Percentiles rank a stretch among this genome's conserved stretches.
Evolutionary conservation across 2,113 vertebrate species (phyloP).

Genomic region (Erythrocebus patas): DNA sequence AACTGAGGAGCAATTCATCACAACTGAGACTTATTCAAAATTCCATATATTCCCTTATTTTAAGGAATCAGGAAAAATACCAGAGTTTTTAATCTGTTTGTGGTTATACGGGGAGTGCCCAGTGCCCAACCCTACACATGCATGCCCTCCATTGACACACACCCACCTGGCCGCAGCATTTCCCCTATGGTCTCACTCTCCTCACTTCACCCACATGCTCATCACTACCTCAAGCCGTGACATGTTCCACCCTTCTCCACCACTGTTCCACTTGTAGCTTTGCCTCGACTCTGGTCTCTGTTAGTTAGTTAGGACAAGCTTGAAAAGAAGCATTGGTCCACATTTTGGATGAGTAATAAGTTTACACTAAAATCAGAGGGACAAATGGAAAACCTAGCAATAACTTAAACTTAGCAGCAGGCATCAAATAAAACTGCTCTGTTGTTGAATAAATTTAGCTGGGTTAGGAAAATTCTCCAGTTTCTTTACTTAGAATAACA

Average conservation of each 20-base stretch:
- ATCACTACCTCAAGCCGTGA: not conserved
- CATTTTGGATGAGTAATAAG: not conserved
- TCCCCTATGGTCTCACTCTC: not conserved
- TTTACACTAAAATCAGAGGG: not conserved
- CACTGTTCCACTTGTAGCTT: not conserved
- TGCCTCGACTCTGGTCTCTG: not conserved
- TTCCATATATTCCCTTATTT: not conserved
- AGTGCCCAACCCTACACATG: not conserved
- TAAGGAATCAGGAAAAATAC: not conserved
- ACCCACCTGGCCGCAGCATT: not conserved
- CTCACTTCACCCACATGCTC: not conserved
- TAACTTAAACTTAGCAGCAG: not conserved
- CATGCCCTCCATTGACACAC: not conserved
- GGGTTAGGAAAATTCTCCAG: not conserved
- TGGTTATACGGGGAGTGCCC: not conserved
- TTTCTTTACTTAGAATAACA: not conserved
- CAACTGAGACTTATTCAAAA: not conserved
- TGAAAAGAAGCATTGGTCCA: not conserved
- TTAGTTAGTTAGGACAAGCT: not conserved
- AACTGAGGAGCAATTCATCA: not conserved
- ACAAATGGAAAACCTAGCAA: not conserved
- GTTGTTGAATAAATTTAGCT: not conserved
- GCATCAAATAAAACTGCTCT: slow-evolving; percentile 2
- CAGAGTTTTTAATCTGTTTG: not conserved
- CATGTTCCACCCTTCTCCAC: not conserved